These are phyloP conservation scores for Hystrix cristata DNA, from an alignment of 2,113 vertebrate species.

Conservation along the genomic window DNA sequence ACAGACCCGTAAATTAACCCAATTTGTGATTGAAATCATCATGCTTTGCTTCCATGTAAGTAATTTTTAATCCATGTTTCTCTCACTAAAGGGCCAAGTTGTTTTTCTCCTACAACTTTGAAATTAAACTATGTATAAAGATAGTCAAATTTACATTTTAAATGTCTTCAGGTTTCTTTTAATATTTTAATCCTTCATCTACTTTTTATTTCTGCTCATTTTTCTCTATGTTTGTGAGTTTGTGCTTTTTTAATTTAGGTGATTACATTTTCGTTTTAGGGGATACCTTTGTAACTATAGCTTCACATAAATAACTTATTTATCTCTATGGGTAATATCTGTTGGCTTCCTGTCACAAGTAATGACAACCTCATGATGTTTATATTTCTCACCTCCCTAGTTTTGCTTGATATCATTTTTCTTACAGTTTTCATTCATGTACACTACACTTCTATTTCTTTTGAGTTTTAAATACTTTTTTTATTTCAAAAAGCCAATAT, in stretches of 20 bases:
- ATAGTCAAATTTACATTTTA: not conserved
- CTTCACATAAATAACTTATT: not conserved
- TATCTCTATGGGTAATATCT: not conserved
- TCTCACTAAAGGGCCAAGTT: slow-evolving; percentile 24
- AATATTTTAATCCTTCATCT: not conserved
- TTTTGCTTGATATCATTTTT: not conserved
- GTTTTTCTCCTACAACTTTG: not conserved
- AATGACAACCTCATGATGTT: not conserved
- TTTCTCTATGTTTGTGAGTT: not conserved
- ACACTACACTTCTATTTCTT: not conserved
- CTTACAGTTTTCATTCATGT: not conserved
- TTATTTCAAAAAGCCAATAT: not conserved
- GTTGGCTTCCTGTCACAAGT: not conserved
- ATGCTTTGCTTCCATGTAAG: slow-evolving; percentile 34
- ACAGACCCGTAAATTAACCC: slow-evolving; percentile 64
- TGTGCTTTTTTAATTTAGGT: not conserved
- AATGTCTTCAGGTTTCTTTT: not conserved
- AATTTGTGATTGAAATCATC: slow-evolving; percentile 37
- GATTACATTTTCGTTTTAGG: not conserved
- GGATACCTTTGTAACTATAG: not conserved
- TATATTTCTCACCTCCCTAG: not conserved
- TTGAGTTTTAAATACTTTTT: not conserved
- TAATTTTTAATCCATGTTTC: slow-evolving; percentile 55
- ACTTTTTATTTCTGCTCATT: not conserved
- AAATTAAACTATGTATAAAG: slow-evolving; percentile 27